Percentiles rank a stretch among this genome's conserved stretches.
phyloP scores from a whole-genome alignment of 2,113 vertebrate species.

The Cyprinodon brontotheroides region DNA sequence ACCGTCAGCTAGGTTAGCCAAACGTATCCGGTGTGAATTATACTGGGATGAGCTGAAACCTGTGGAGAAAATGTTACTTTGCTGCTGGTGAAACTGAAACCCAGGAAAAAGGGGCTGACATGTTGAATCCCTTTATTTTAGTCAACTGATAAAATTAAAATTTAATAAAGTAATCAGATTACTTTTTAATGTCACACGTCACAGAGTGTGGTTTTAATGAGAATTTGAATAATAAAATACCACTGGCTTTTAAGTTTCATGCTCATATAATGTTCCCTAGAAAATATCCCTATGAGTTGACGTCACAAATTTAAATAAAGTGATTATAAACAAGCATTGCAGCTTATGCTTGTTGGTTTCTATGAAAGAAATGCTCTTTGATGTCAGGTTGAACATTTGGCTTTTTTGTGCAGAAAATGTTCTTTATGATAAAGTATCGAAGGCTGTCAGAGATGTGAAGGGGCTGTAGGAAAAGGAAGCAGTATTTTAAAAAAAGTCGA shows the following conservation, averaged over 20 bases:
- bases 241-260: neutral
- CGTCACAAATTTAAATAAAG: no score
- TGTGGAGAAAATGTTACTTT: neutral
- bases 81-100: neutral
- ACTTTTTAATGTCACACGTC: neutral
- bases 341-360: no score
- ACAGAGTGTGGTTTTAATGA: neutral
- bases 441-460: no score
- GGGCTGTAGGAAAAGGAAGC: no score
- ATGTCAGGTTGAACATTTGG: neutral
- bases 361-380: no score
- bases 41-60: neutral
- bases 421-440: no score
- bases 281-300: no score
- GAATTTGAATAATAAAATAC: neutral
- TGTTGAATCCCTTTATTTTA: neutral
- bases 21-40: neutral
- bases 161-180: neutral
- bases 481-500: no score
- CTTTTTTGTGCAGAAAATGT: neutral
- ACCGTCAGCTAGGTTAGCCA: neutral
- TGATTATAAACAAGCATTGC: no score
- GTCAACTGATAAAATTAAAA: neutral
- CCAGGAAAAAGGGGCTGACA: neutral
- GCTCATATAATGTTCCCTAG: no score